Evolutionary conservation across 1,140 invertebrate genomes (phyloP).

Genomic region (Drosophila setifemur): DNA sequence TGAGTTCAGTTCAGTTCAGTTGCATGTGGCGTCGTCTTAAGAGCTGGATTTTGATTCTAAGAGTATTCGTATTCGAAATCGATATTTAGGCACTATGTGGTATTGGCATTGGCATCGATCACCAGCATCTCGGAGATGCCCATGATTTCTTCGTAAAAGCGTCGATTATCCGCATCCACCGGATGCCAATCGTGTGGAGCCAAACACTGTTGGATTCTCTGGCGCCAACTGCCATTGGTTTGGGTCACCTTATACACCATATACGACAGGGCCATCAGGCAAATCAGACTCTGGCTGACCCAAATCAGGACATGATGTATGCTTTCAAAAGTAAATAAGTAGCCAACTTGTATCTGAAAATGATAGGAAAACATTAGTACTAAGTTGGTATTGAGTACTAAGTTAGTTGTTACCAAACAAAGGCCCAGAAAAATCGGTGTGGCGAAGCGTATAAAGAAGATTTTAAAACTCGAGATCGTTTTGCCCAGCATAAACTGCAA

Average conservation of each 20-base stretch:
- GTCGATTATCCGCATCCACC: slow-evolving; percentile 71
- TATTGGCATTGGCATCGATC: slow-evolving; percentile 53
- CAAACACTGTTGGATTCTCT: slow-evolving; percentile 65
- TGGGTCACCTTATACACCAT: slow-evolving; percentile 67
- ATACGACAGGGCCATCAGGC: slow-evolving; percentile 51
- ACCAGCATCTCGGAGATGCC: slow-evolving; percentile 80
- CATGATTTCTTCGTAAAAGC: slow-evolving; percentile 77
- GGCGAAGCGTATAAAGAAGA: slow-evolving; percentile 67
- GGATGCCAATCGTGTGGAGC: slow-evolving; percentile 81
- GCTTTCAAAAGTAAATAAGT: slow-evolving; percentile 23
- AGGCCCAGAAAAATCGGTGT: slow-evolving; percentile 65
- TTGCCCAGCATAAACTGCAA: slow-evolving; percentile 91
- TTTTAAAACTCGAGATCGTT: slow-evolving; percentile 84
- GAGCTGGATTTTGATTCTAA: slow-evolving; percentile 37
- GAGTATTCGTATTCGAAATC: slow-evolving; percentile 14
- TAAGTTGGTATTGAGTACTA: neutral
- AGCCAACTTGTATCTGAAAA: slow-evolving; percentile 44
- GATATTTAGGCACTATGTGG: slow-evolving; percentile 62
- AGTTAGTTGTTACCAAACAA: slow-evolving; percentile 41
- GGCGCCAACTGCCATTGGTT: slow-evolving; percentile 54
- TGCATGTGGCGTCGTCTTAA: slow-evolving; percentile 6
- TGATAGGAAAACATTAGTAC: neutral
- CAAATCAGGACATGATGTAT: slow-evolving; percentile 38
- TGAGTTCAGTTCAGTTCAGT: slow-evolving; percentile 49
- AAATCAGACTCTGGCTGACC: slow-evolving; percentile 59